Conservation (phyloP, 2,113 vertebrate genomes). For the Syngnathus floridae region DNA sequence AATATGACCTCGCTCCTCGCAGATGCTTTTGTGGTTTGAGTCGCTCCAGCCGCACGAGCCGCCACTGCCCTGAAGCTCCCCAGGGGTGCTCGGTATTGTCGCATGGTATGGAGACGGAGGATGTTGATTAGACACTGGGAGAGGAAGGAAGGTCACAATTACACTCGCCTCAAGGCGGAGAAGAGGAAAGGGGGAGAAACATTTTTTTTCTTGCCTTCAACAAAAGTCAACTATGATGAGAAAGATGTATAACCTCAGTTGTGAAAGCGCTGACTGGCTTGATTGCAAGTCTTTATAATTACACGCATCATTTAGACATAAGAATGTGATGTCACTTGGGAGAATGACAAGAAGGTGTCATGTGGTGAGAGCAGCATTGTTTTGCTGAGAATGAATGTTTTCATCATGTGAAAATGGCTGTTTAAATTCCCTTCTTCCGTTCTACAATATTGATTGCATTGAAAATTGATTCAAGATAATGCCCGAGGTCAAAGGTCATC, state of each 20-base stretch:
- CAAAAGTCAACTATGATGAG: conserved; percentile 1
- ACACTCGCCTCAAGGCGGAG: conserved; percentile 25
- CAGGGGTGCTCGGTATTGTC: conserved; percentile 26
- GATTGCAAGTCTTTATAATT: conserved; percentile 33
- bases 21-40: conserved; percentile 52
- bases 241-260: conserved; percentile 3
- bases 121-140: conserved; percentile 41
- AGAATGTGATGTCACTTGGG: conserved; percentile 23
- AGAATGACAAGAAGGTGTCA: conserved; percentile 33
- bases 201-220: background rate
- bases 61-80: conserved; percentile 12
- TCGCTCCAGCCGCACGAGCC: conserved; percentile 43
- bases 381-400: conserved; percentile 34
- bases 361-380: conserved; percentile 24
- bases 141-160: conserved; percentile 40
- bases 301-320: conserved; percentile 35
- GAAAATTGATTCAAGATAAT: conserved; percentile 30
- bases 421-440: conserved; percentile 36
- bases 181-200: conserved; percentile 13
- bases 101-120: conserved; percentile 27
- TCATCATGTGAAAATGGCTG: conserved; percentile 20
- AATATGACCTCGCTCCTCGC: conserved; percentile 32
- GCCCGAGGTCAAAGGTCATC: conserved; percentile 17
- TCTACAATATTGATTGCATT: conserved; percentile 28
- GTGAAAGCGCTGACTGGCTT: conserved; percentile 23